Conservation (phyloP, 1,140 invertebrate genomes). For the Apis florea region DNA sequence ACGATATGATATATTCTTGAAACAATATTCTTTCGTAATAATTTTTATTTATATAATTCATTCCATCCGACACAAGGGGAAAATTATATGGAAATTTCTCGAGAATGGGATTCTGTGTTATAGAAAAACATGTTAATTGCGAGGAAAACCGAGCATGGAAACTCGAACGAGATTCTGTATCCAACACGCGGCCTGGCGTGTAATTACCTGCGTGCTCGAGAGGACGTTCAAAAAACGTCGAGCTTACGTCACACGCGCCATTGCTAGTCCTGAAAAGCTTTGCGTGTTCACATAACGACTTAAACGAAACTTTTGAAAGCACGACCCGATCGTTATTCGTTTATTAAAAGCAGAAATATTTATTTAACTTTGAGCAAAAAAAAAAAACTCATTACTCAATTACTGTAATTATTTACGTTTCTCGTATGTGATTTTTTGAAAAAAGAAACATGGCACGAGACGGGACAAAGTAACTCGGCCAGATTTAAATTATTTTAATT, state of each 20-base stretch:
- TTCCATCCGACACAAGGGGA: too few species aligned
- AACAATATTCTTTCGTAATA: background rate
- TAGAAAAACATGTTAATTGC: constrained; percentile 6
- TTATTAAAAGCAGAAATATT: background rate
- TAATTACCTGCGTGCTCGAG: constrained; percentile 41
- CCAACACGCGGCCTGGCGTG: background rate
- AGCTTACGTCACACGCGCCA: constrained; percentile 42
- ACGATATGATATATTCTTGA: too few species aligned
- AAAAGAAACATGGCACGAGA: background rate
- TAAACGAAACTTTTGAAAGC: constrained; percentile 41
- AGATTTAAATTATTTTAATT: background rate
- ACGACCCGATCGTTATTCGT: constrained; percentile 16
- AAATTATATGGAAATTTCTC: background rate
- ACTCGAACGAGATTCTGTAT: background rate
- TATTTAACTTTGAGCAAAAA: too few species aligned
- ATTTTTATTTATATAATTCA: background rate
- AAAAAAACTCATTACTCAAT: background rate
- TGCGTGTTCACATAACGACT: constrained; percentile 43
- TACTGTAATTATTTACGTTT: background rate
- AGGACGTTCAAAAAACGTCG: constrained; percentile 34
- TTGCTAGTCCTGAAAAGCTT: constrained; percentile 20
- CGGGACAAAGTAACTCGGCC: background rate
- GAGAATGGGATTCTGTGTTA: background rate
- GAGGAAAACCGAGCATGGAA: background rate
- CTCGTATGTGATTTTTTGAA: background rate